A percentile compares a stretch with the other conserved stretches of the same genome.
Conservation (phyloP, 2,113 vertebrate species). For the Daphoenositta chrysoptera region DNA sequence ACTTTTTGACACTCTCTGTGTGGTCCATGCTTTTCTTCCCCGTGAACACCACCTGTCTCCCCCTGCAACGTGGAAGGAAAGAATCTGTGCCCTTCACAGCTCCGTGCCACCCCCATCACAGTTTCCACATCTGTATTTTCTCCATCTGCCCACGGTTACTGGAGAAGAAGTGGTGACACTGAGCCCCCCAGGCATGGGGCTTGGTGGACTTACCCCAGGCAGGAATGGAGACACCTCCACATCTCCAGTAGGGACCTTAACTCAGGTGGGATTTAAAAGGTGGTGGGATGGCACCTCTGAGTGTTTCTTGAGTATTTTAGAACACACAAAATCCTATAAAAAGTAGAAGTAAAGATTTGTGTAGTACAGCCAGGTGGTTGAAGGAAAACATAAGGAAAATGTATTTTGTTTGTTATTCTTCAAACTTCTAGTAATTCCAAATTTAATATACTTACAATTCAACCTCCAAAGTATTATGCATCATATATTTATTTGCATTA, state of each 20-base stretch:
- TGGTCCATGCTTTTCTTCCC: neutral
- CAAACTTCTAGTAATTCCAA: neutral
- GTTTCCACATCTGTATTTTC: neutral
- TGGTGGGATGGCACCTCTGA: neutral
- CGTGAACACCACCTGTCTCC: neutral
- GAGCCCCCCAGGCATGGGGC: fast-evolving
- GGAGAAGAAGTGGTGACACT: neutral
- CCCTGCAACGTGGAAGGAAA: neutral
- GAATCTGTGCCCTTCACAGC: neutral
- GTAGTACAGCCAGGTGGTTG: neutral
- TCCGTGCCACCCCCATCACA: neutral
- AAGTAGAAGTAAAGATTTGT: neutral
- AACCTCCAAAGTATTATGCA: neutral
- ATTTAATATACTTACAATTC: neutral
- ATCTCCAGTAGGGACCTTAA: neutral
- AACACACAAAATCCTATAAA: neutral
- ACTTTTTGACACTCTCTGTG: neutral
- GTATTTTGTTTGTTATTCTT: neutral
- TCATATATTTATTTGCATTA: fast-evolving
- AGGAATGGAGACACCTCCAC: neutral
- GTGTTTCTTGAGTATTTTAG: neutral
- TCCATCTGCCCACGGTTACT: fast-evolving
- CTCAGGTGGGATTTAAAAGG: neutral
- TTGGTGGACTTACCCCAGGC: neutral
- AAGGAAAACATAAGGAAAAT: neutral